Evolutionary conservation across 2,797 vertebrate genomes (phyloP).

Genomic region (Betta splendens): DNA sequence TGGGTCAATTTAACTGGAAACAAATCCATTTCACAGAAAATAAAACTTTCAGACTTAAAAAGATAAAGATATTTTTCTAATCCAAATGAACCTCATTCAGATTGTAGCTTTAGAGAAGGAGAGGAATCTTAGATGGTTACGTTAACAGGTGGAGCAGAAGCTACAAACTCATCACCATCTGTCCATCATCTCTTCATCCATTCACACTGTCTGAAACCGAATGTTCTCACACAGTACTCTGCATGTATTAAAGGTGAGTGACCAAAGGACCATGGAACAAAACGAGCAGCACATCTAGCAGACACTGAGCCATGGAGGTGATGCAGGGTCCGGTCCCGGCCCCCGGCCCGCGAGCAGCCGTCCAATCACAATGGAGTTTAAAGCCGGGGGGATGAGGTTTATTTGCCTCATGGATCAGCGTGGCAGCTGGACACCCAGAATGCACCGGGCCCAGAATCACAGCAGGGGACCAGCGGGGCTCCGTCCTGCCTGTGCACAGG

Average conservation of each 20-base stretch:
- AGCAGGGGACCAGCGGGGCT: constrained; percentile 51
- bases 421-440: constrained; percentile 56
- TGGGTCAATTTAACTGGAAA: not conserved
- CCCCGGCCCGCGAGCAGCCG: constrained; percentile 40
- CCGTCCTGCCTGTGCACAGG: too few species aligned
- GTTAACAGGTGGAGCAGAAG: too few species aligned
- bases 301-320: constrained; percentile 24
- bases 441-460: constrained; percentile 49
- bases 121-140: too few species aligned
- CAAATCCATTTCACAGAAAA: not conserved
- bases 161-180: too few species aligned
- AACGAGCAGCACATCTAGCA: not conserved
- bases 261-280: too few species aligned
- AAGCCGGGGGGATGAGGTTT: constrained; percentile 32
- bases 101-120: too few species aligned
- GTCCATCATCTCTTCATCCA: too few species aligned
- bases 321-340: constrained; percentile 27
- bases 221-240: too few species aligned
- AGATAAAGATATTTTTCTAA: too few species aligned
- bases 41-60: not conserved
- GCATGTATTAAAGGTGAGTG: too few species aligned
- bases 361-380: constrained; percentile 23
- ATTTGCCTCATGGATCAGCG: constrained; percentile 13
- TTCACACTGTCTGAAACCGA: too few species aligned
- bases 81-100: too few species aligned